Base-by-base conservation (phyloP, 2,888 invertebrate species). In the Brachycybe producta region DNA sequence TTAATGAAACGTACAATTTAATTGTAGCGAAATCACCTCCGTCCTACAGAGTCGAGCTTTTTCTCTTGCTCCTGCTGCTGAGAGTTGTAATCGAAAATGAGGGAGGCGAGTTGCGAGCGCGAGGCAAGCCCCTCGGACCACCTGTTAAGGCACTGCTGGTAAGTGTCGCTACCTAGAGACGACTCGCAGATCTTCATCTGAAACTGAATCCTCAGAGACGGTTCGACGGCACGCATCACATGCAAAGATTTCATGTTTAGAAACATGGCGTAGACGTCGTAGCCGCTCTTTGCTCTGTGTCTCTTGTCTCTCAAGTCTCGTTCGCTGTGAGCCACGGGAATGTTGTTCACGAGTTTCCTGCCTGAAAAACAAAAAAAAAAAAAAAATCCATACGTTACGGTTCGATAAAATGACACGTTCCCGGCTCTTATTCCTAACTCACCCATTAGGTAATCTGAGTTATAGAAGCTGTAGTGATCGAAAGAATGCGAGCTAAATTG, bases 141-240 rank as follows among this genome's bases (percentile, higher is more conserved):
- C 28, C 47, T 42, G 13, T 11, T 17, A 13, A 44, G 5, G 17
- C 53, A 53, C 15, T 41, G 41, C 17, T 43, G 21, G 15, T 42
- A 42, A 8, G 46, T 30, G 30, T 30, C 51, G 15, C 32, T 36
- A 21, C 26, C 30, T n/a, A 52, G 28, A 35, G 47, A 32, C 24
- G 53, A 36, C 13, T 58, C 54, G 54, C 69, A 70, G 3, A 58
- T 56, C 8, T 61, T 54, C 21, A 59, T 57, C 38, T 60, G 59
- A 62, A 73, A 71, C 49, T 66, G 65, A 45, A 80, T 69, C 60
- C 76, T 75, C 35, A 88, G 68, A 56, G 79, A 79, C 42, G 87
- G 86, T 64, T 90, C 91, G 5, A 83, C 80, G 24, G 82, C 84
- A 48, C 85, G 74, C 64, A 87, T 73, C 39, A 80, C 74, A 66